phyloP scores from a whole-genome alignment of 2,113 vertebrate genomes.

The Pedetes capensis region DNA sequence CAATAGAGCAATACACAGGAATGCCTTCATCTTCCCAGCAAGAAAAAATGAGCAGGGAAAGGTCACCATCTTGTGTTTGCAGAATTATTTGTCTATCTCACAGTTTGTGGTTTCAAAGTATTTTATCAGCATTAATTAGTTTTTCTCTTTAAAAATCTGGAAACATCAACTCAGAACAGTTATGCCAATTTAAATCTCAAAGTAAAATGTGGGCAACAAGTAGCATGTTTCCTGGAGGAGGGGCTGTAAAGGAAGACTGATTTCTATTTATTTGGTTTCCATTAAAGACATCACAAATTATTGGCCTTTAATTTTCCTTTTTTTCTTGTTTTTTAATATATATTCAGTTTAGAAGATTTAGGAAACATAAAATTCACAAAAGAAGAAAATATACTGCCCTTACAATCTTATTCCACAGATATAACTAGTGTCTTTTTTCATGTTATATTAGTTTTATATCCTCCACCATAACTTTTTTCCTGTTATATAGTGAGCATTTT shows the following conservation, averaged over 20 bases:
- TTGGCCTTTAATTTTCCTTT: neutral
- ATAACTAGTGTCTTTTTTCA: neutral
- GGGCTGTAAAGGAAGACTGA: neutral
- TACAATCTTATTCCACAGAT: neutral
- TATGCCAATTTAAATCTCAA: slow-evolving; percentile 26
- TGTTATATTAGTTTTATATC: neutral
- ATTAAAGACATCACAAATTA: neutral
- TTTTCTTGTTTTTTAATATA: neutral
- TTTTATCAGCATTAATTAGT: slow-evolving; percentile 35
- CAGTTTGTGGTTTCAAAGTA: slow-evolving; percentile 41
- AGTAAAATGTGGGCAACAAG: neutral
- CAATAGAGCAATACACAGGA: slow-evolving; percentile 48
- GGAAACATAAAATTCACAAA: neutral
- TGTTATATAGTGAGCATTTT: neutral
- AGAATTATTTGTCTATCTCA: slow-evolving; percentile 28
- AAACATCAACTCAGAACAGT: neutral
- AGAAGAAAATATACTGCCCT: neutral
- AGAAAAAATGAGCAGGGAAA: slow-evolving; percentile 52
- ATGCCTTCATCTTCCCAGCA: neutral
- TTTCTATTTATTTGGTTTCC: slow-evolving; percentile 32
- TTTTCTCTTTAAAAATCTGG: neutral
- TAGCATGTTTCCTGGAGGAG: slow-evolving; percentile 17
- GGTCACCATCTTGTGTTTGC: slow-evolving; percentile 45
- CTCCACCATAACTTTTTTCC: neutral
- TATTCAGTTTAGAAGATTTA: neutral